phyloP scores from a whole-genome alignment of 1,140 invertebrate species.

The Drosophila punjabiensis region DNA sequence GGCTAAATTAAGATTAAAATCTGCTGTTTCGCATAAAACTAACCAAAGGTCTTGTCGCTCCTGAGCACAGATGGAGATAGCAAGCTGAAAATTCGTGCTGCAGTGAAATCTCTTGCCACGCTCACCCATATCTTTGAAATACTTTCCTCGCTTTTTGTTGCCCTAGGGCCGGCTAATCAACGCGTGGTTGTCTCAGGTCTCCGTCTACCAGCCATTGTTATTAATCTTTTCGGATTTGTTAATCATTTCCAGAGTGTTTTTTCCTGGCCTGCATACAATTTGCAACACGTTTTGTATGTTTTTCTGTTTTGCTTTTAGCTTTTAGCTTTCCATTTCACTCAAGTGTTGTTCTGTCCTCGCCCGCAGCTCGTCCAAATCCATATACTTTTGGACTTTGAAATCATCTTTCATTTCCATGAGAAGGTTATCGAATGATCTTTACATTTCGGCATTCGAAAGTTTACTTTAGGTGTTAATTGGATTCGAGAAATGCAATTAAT shows the following conservation, averaged over 20 bases:
- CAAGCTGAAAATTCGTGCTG: constrained; percentile 13
- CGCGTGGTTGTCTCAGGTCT: constrained; percentile 45
- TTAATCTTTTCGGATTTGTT: constrained; percentile 56
- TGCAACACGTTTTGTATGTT: constrained; percentile 65
- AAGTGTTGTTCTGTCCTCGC: constrained; percentile 37
- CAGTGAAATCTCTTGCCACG: constrained; percentile 55
- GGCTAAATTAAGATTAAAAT: constrained; percentile 38
- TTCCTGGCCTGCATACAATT: constrained; percentile 64
- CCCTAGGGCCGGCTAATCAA: constrained; percentile 65
- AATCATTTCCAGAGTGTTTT: constrained; percentile 35
- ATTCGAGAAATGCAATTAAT: constrained; percentile 40
- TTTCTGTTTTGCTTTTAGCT: constrained; percentile 43
- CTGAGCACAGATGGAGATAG: constrained; percentile 22
- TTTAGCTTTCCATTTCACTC: constrained; percentile 68
- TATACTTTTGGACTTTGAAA: constrained; percentile 14
- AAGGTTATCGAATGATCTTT: constrained; percentile 39
- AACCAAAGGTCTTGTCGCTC: constrained; percentile 17
- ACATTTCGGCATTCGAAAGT: constrained; percentile 41
- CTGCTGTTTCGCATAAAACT: constrained; percentile 6
- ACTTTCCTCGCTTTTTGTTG: constrained; percentile 33
- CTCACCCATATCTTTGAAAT: constrained; percentile 36
- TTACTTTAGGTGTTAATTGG: constrained; percentile 42
- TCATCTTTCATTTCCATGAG: constrained; percentile 44
- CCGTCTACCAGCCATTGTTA: constrained; percentile 40
- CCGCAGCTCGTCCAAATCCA: constrained; percentile 20